These are phyloP conservation scores for Dromius quadrimaculatus DNA, from an alignment of 2,888 invertebrate species.

Conservation along the genomic window DNA sequence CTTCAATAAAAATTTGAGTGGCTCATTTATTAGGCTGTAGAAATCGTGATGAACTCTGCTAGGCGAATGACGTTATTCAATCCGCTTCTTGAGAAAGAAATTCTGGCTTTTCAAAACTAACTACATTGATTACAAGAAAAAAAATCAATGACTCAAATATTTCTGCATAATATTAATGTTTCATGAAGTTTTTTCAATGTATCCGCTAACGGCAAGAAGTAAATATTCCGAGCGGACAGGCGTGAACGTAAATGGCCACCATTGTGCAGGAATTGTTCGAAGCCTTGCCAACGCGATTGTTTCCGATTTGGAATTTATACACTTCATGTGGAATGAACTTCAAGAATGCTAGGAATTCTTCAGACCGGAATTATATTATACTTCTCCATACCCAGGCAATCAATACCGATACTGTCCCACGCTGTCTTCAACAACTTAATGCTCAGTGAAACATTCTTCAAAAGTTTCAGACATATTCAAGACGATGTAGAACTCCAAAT, in stretches of 20 bases:
- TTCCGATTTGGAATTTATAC: constrained; percentile 36
- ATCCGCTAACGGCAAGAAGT: not conserved
- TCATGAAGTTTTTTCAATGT: no score
- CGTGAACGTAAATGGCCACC: constrained; percentile 25
- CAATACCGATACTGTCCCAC: not conserved
- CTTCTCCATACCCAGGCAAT: constrained; percentile 3
- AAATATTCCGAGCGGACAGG: constrained; percentile 35
- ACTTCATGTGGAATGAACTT: constrained; percentile 26
- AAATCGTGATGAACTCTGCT: no score
- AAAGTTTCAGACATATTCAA: no score
- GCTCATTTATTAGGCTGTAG: no score
- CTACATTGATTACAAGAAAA: no score
- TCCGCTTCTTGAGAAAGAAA: no score
- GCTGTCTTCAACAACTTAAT: not conserved
- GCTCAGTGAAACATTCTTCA: not conserved
- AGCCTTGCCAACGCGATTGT: constrained; percentile 7
- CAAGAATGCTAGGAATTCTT: constrained; percentile 25
- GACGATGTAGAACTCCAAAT: no score
- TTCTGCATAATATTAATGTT: no score
- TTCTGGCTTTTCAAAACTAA: no score
- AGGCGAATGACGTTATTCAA: no score
- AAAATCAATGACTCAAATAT: no score
- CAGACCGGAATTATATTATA: constrained; percentile 15
- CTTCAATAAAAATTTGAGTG: no score
- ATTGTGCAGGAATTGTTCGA: not conserved